Evolutionary conservation across 1,140 invertebrate genomes (phyloP).

Genomic region (Drosophila subobscura): DNA sequence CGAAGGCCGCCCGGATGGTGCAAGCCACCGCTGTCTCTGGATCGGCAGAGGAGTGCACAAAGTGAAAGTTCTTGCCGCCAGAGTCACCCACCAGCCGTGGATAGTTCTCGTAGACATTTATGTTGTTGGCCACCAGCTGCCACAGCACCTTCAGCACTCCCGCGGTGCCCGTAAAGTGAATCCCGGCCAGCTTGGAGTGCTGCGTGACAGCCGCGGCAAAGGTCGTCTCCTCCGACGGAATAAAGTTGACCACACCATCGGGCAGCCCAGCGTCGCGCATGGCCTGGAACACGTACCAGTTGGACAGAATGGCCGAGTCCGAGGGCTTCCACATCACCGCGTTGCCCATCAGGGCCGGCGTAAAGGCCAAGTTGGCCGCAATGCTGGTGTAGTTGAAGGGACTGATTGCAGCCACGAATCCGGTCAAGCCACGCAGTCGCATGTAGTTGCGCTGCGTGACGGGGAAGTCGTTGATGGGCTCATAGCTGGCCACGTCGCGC

Average conservation of each 20-base stretch:
- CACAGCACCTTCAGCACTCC: constrained; percentile 95
- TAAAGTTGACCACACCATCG: constrained; percentile 97
- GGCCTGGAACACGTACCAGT: constrained; percentile 97
- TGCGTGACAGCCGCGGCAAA: constrained; percentile 95
- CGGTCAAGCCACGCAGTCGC: constrained; percentile 95
- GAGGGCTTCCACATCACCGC: constrained; percentile 99
- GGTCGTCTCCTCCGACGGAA: constrained; percentile 95
- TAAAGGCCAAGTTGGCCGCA: constrained; percentile 97
- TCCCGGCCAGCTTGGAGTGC: constrained; percentile 92
- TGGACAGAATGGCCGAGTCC: constrained; percentile 97
- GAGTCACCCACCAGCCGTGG: constrained; percentile 97
- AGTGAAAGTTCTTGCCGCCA: constrained; percentile 99
- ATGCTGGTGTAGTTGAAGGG: constrained; percentile 99
- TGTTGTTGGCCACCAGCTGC: constrained; percentile 94
- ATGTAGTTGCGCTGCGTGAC: constrained; percentile 88
- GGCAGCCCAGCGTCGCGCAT: constrained; percentile 96
- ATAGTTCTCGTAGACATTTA: constrained; percentile 93
- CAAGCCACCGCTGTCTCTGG: constrained; percentile 89
- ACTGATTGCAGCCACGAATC: constrained; percentile 98
- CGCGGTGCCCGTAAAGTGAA: constrained; percentile 95
- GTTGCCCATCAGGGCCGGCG: constrained; percentile 99
- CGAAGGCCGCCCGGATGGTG: constrained; percentile 96
- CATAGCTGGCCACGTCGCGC: constrained; percentile 87
- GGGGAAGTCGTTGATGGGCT: constrained; percentile 91
- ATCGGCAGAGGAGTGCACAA: constrained; percentile 96